Percentiles rank a stretch among this genome's conserved stretches.
Conservation (phyloP, 1,140 invertebrate species). For the Grapholita molesta region DNA sequence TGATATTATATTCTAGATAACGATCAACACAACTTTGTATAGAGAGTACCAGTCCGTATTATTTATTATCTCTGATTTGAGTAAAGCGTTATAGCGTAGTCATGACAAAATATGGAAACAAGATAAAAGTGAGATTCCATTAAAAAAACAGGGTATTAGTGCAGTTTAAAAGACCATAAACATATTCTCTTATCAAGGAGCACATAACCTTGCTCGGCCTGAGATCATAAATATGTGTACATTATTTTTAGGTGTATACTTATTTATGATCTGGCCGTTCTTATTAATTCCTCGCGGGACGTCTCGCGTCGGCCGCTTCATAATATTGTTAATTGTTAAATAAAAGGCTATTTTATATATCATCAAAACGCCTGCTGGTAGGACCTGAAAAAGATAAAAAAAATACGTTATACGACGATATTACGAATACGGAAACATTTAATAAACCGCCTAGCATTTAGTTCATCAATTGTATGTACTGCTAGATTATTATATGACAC, state of each 20-base stretch:
- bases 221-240: not conserved
- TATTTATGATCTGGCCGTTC: not conserved
- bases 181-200: slow-evolving; percentile 29
- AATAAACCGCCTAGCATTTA: too few relatives aligned
- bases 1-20: too few relatives aligned
- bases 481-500: too few relatives aligned
- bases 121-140: slow-evolving; percentile 24
- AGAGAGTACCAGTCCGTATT: not conserved
- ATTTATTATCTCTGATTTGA: not conserved
- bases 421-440: too few relatives aligned
- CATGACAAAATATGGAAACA: not conserved
- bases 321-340: slow-evolving; percentile 7
- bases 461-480: too few relatives aligned
- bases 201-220: slow-evolving; percentile 11
- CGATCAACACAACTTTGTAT: not conserved
- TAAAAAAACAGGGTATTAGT: not conserved
- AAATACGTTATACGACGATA: not conserved
- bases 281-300: not conserved
- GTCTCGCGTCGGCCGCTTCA: not conserved
- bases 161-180: slow-evolving; percentile 25
- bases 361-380: not conserved
- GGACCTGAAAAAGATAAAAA: not conserved
- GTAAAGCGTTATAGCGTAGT: not conserved
- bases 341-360: slow-evolving; percentile 9
- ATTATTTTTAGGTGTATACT: not conserved